Evolutionary conservation across 2,113 vertebrate species (phyloP), one percentile per base, ranked within the genome.

Genomic region (Taurulus bubalis): DNA sequence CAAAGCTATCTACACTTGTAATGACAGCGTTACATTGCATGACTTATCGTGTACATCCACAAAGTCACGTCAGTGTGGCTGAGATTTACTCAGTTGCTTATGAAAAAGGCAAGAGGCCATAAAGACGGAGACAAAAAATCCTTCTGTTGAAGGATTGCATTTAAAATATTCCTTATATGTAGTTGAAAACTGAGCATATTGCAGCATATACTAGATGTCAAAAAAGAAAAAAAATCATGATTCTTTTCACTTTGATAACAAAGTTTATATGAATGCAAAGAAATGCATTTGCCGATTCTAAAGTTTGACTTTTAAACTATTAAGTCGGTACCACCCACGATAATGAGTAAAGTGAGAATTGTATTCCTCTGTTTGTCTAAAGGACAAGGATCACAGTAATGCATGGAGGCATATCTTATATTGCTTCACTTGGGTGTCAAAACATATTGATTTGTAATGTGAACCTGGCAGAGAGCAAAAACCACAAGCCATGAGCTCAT

Each of bases 371-470:
- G 14, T 51, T 45, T 66, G 80, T 76, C 76, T 79, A 79, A 55
- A 77, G 64, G 78, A 77, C 79, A 75, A 80, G 59, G 69, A 85
- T 78, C 49, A 63, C 47, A 69, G 28, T 76, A 78, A 87, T 67
- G 73, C 53, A 64, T 55, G 34, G 71, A 60, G 73, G 79, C 82
- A 86, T 71, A 51, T 71, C 71, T 75, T 84, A 68, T 73, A 85
- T 79, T 85, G 71, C 78, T 79, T 89, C 72, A 83, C 82, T 72
- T 71, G 38, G 56, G 86, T 84, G 71, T 92, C 85, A 90, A 90
- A 92, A 92, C 91, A 81, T 89, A 92, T 90, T 87, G 86, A 92
- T 91, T 77, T 87, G 85, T 82, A 87, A 88, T 59, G 62, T 63
- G 71, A 84, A 77, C 40, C 77, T 53, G 69, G 59, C 73, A 71